Percentiles rank a stretch among this genome's conserved stretches.
phyloP scores from a whole-genome alignment of 2,888 invertebrate species.

The Neria commutata region DNA sequence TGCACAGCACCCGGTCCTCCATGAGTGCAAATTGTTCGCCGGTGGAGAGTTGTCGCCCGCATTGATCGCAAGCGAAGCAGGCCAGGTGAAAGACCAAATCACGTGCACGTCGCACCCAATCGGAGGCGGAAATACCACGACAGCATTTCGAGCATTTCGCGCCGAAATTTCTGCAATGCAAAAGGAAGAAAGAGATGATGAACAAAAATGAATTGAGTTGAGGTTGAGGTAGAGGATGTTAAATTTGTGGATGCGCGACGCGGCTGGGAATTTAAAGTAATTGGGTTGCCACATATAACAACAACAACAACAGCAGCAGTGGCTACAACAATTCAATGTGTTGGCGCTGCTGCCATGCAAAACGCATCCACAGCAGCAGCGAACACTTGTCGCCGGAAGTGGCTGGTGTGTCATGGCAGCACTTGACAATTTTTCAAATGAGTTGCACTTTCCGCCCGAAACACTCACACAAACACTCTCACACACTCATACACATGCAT shows the following conservation, averaged over 20 bases:
- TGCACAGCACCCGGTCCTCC: conserved; percentile 93
- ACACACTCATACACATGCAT: no score
- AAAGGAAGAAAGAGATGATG: conserved; percentile 16
- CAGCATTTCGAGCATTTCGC: conserved; percentile 96
- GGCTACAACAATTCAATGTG: no score
- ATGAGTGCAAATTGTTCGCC: conserved; percentile 98
- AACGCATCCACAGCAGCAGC: no score
- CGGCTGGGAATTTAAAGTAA: neutral
- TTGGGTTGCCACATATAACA: conserved; percentile 7
- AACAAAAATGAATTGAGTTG: neutral
- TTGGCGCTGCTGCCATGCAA: no score
- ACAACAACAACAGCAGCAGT: neutral
- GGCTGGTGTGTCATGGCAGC: conserved; percentile 22
- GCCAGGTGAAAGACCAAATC: conserved; percentile 97
- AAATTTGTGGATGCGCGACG: neutral
- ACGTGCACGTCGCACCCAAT: conserved; percentile 96
- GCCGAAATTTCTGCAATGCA: conserved; percentile 83
- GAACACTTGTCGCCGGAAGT: conserved; percentile 44
- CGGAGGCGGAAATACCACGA: conserved; percentile 89
- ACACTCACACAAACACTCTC: no score
- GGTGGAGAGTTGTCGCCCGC: conserved; percentile 88
- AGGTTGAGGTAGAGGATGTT: neutral
- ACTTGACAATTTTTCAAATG: conserved; percentile 45
- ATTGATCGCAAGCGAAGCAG: conserved; percentile 97
- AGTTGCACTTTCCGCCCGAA: conserved; percentile 32